These are phyloP conservation scores for Acanthurus leucopareius DNA, from an alignment of 2,797 vertebrate species.

Conservation along the genomic window DNA sequence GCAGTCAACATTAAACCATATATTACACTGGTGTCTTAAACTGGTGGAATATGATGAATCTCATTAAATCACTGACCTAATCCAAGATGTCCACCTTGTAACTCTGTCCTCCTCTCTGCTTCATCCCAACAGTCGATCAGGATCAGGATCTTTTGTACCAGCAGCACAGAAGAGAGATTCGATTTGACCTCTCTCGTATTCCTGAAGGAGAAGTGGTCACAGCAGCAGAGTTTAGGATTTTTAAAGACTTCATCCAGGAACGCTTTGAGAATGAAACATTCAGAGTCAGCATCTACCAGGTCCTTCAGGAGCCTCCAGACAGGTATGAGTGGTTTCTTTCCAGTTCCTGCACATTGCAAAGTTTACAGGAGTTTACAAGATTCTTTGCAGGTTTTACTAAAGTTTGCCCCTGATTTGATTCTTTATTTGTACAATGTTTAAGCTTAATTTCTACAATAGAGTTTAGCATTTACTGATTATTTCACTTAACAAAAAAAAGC, in stretches of 20 bases:
- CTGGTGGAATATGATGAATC: neutral
- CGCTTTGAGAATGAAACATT: conserved; percentile 92
- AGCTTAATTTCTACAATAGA: neutral
- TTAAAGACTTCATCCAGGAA: conserved; percentile 92
- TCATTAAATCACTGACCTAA: conserved; percentile 10
- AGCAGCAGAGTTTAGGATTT: conserved; percentile 94
- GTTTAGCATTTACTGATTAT: neutral
- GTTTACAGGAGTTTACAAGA: neutral
- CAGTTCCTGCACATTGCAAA: neutral
- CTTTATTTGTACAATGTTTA: neutral
- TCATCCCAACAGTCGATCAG: conserved; percentile 85
- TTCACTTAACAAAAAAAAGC: neutral
- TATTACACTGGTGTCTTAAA: neutral
- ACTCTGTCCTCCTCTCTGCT: neutral
- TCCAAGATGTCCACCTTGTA: neutral
- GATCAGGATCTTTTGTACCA: conserved; percentile 89
- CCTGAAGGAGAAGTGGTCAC: conserved; percentile 94
- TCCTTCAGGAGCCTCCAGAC: conserved; percentile 88
- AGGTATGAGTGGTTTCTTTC: conserved; percentile 82
- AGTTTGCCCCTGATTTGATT: too few relatives aligned
- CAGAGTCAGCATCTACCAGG: conserved; percentile 92
- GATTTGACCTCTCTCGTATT: conserved; percentile 95
- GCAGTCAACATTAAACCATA: conserved; percentile 21
- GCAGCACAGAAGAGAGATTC: conserved; percentile 90
- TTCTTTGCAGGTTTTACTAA: neutral